Base-by-base conservation (phyloP, 2,113 vertebrate species). In the Syngnathus floridae region DNA sequence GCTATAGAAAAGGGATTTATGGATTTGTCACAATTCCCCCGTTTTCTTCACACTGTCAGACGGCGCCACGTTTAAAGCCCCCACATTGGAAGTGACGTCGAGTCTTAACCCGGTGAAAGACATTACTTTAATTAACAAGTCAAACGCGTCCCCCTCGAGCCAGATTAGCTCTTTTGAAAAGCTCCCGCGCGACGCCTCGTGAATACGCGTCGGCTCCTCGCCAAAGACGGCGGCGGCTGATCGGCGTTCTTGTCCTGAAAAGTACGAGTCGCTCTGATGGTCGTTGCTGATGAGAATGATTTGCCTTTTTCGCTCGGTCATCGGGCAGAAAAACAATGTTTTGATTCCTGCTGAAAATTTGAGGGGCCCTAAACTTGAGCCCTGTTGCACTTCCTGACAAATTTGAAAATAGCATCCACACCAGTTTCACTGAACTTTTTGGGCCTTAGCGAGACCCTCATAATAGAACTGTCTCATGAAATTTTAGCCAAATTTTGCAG, bases 121-220 rank as follows among this genome's bases (percentile, higher is more conserved):
- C 40, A 12, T 9, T 14, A 16, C 31, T 55, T 5, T 51, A 35
- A 22, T 58, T 55, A 43, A 58, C 14, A 57, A 16, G 55, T 71
- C 31, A 69, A 64, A 37, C 22, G 22, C 13, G 4, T 17, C 7
- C 16, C 19, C 43, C 58, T 68, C 17, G 63, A 80, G 36, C 19
- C 38, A 69, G 49, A 71, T 68, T 64, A 51, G 7, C n/a, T 19
- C 45, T 71, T 62, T 71, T 57, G 14, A 81, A 78, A 54, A 56
- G 2, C 67, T 65, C 58, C 45, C 16, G 22, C 1, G 46, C 8
- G 48, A 21, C 13, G 48, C 31, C 56, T 77, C 73, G 66, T 76
- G 77, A 70, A 75, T 76, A 76, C 68, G 70, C 72, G 74, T 63
- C 72, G 77, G 40, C 71, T 55, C 9, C 62, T 74, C 41, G 60